Percentiles rank a stretch among this genome's conserved stretches.
Conservation (phyloP, 92 coral and sea anemone species). For the Ricordea florida region DNA sequence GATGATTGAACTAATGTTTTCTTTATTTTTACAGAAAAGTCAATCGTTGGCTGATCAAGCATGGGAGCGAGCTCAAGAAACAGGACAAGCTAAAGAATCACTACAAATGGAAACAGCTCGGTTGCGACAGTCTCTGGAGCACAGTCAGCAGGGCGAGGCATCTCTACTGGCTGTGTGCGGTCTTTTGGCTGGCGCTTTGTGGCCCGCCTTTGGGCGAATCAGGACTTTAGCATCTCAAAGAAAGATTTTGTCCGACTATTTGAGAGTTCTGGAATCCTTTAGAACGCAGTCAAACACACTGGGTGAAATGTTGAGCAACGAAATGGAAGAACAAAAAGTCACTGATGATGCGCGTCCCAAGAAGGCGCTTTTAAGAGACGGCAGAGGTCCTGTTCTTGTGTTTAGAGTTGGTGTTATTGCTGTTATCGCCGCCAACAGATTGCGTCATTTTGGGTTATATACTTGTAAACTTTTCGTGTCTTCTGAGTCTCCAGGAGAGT, state of each 20-base stretch:
- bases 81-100: constrained; percentile 87
- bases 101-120: constrained; percentile 83
- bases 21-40: constrained; percentile 70
- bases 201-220: constrained; percentile 90
- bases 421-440: constrained; percentile 89
- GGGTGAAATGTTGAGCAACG: constrained; percentile 87
- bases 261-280: constrained; percentile 65
- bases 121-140: constrained; percentile 74
- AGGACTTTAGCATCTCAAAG: constrained; percentile 84
- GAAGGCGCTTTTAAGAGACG: constrained; percentile 39
- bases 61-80: constrained; percentile 88
- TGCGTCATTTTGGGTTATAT: constrained; percentile 69
- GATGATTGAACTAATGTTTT: too few species aligned
- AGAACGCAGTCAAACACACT: constrained; percentile 79
- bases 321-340: constrained; percentile 72
- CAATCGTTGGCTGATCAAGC: constrained; percentile 94
- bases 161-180: constrained; percentile 82
- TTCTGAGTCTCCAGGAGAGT: constrained; percentile 88
- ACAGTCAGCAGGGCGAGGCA: constrained; percentile 72
- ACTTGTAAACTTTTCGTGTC: constrained; percentile 74
- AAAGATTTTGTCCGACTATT: constrained; percentile 74
- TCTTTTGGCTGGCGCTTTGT: constrained; percentile 90
- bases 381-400: constrained; percentile 76
- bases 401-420: constrained; percentile 89
- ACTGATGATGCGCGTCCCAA: constrained; percentile 22